Conservation (phyloP, 2,888 invertebrate species). For the Monochamus alternatus region DNA sequence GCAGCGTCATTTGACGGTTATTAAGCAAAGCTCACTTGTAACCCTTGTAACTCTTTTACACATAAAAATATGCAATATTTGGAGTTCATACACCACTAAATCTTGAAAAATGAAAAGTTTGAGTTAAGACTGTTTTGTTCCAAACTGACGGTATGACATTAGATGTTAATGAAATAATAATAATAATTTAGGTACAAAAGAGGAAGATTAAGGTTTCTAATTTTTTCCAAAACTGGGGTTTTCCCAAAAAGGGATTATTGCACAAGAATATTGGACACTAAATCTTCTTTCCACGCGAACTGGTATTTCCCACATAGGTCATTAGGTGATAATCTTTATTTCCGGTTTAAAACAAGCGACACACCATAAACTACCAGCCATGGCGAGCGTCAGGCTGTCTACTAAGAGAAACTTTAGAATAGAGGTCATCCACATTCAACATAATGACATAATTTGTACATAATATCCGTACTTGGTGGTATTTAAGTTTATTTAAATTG, state of each 20-base stretch:
- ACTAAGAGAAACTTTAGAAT: slow-evolving; percentile 60
- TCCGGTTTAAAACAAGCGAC: slow-evolving; percentile 40
- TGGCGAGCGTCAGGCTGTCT: slow-evolving; percentile 59
- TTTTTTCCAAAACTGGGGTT: slow-evolving; percentile 40
- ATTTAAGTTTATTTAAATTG: slow-evolving; percentile 48
- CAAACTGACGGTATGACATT: too few species aligned
- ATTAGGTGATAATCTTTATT: slow-evolving; percentile 39
- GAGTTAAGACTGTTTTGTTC: too few species aligned
- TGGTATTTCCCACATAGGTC: slow-evolving; percentile 36
- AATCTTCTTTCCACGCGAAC: slow-evolving; percentile 4
- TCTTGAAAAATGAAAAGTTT: too few species aligned
- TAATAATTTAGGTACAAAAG: too few species aligned
- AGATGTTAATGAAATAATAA: too few species aligned
- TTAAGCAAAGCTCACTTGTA: too few species aligned
- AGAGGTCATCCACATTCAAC: slow-evolving; percentile 60
- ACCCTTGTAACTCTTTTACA: too few species aligned
- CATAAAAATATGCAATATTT: too few species aligned
- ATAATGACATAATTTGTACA: slow-evolving; percentile 59
- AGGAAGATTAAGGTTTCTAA: too few species aligned
- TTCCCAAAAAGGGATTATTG: slow-evolving; percentile 5
- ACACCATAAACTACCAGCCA: slow-evolving; percentile 29
- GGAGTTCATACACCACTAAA: too few species aligned
- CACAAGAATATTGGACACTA: background rate
- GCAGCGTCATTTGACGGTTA: too few species aligned
- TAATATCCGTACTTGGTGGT: slow-evolving; percentile 54